Evolutionary conservation across 2,113 vertebrate species (phyloP).

Genomic region (Columbina picui): DNA sequence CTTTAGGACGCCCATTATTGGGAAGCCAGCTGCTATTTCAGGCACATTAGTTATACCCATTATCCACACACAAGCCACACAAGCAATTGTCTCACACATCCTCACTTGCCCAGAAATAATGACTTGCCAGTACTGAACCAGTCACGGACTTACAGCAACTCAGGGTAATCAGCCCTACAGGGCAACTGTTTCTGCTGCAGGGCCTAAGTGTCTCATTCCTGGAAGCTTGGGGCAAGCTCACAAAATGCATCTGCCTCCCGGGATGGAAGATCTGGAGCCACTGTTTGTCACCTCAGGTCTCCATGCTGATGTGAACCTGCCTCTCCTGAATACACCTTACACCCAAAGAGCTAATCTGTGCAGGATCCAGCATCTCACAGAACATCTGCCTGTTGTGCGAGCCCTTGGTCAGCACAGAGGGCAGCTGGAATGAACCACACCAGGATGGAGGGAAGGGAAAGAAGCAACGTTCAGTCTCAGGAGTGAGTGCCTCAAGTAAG

Average conservation of each 20-base stretch:
- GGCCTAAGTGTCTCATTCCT: neutral
- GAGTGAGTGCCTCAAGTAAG: neutral
- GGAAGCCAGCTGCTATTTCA: constrained; percentile 46
- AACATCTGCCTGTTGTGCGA: neutral
- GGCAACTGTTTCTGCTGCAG: neutral
- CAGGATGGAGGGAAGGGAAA: neutral
- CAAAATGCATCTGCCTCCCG: neutral
- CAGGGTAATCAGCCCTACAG: neutral
- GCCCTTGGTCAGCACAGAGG: neutral
- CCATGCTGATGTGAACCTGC: neutral
- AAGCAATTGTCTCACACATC: neutral
- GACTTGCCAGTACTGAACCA: neutral
- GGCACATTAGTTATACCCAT: constrained; percentile 33
- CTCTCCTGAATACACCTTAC: neutral
- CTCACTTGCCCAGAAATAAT: neutral
- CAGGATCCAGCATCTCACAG: neutral
- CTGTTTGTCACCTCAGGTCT: neutral
- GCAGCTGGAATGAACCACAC: neutral
- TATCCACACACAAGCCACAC: neutral
- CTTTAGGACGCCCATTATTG: constrained; percentile 40
- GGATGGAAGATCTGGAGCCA: neutral
- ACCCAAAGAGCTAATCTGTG: neutral
- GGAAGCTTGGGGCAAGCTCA: neutral
- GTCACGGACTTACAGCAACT: neutral
- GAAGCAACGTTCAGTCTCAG: neutral